Percentiles rank a stretch among this genome's conserved stretches.
phyloP scores from a whole-genome alignment of 2,113 vertebrate genomes.

The Thunnus thynnus region DNA sequence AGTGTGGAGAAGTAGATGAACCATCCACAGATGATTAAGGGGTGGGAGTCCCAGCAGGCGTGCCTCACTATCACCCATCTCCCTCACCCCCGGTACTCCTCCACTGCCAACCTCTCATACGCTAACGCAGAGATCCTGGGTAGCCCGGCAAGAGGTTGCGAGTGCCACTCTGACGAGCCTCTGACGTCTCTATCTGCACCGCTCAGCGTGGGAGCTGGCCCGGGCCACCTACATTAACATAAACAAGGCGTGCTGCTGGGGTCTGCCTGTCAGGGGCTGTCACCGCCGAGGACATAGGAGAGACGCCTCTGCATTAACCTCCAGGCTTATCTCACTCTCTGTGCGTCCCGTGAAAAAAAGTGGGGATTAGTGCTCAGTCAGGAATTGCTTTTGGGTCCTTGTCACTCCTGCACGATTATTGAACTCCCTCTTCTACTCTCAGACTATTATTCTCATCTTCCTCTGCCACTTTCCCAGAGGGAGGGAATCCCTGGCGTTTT shows the following conservation, averaged over 20 bases:
- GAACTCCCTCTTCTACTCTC: constrained; percentile 61
- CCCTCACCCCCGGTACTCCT: constrained; percentile 4
- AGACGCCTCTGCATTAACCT: constrained; percentile 80
- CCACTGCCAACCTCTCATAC: background rate
- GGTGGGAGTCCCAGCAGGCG: constrained; percentile 32
- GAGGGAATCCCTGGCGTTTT: constrained; percentile 70
- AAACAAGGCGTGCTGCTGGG: constrained; percentile 76
- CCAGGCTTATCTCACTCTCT: constrained; percentile 75
- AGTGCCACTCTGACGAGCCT: constrained; percentile 62
- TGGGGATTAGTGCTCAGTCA: constrained; percentile 80
- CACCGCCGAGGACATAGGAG: constrained; percentile 74
- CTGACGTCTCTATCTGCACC: constrained; percentile 73
- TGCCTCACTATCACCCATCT: constrained; percentile 13
- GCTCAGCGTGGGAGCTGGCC: constrained; percentile 72
- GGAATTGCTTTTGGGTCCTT: constrained; percentile 80
- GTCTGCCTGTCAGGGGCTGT: constrained; percentile 78
- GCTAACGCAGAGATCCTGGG: constrained; percentile 36
- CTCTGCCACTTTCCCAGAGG: constrained; percentile 57
- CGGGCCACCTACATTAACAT: constrained; percentile 75
- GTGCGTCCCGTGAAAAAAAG: constrained; percentile 60
- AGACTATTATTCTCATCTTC: constrained; percentile 64
- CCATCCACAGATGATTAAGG: constrained; percentile 37
- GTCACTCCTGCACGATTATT: constrained; percentile 74
- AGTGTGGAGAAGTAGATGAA: constrained; percentile 36
- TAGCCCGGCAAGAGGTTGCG: constrained; percentile 42